phyloP scores from a whole-genome alignment of 1,140 invertebrate species.

The Nebria ingens region DNA sequence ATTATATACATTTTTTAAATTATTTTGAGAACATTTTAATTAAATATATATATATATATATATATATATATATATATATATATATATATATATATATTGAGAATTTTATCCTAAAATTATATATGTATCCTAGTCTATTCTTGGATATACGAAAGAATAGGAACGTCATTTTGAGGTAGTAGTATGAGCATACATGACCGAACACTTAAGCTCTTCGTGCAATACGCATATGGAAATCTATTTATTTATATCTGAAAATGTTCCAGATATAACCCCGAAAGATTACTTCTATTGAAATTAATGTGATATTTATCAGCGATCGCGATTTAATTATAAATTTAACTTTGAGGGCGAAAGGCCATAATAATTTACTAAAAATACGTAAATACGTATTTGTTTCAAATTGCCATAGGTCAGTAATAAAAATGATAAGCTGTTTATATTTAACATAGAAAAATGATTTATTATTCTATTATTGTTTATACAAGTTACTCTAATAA shows the following conservation, averaged over 20 bases:
- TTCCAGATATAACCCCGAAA: neutral
- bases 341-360: neutral
- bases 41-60: slow-evolving; percentile 1
- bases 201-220: no score
- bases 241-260: no score
- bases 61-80: neutral
- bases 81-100: neutral
- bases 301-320: neutral
- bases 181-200: no score
- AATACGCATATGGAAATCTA: no score
- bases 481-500: no score
- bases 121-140: no score
- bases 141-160: no score
- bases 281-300: neutral
- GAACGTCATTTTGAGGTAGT: no score
- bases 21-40: slow-evolving; percentile 1
- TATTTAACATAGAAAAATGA: no score
- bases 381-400: neutral
- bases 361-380: neutral
- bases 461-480: no score
- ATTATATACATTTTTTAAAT: neutral
- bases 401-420: slow-evolving; percentile 5
- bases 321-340: neutral
- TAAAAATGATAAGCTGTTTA: no score
- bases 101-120: neutral